Evolutionary conservation across 1,140 invertebrate genomes (phyloP), one percentile per base, ranked within the genome.

Genomic region (Lucilia cuprina): DNA sequence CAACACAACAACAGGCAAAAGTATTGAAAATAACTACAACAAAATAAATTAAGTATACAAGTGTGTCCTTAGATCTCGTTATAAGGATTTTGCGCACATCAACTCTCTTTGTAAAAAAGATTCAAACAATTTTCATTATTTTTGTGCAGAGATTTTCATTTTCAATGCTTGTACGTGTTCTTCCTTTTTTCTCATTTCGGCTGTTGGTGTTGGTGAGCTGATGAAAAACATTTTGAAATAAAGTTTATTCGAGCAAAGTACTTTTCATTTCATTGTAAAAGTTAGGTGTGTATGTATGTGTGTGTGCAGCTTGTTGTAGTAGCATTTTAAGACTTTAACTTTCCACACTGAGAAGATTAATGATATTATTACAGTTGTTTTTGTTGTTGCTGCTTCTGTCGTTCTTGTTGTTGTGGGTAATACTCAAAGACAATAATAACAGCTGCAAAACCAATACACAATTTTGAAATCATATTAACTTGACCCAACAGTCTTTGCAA

Each of bases 301-400:
- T 82, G 8, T 82, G 17, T 82, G 41, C 30, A 25, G 80, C 55
- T 82, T 82, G 47, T 30, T 30, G 25, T 30, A 30, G 25, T 55
- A 55, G 50, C 50, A 55, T 55, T 8, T 55, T 82, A 34, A 25
- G 47, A 65, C 55, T 74, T 70, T 74, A 65, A 83, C 82, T 74
- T 47, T 70, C 55, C 55, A 30, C 82, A 65, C 34, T 83, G 82
- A 65, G 35, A 83, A 70, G 55, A 74, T 83, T 83, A 83, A 74
- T 74, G 82, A 83, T 65, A 83, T 70, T 74, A 70, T 80, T 49
- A 49, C 77, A 50, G 77, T 80, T 70, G 74, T 34, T 78, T 0
- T 78, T 47, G 75, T 14, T 41, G 14, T 0, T 77, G 74, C 47
- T 47, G 75, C 47, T 78, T 2, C 47, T 78, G 35, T 9, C 49